These are phyloP conservation scores for Hedychridium roseum DNA, from an alignment of 2,888 invertebrate genomes.

Conservation along the genomic window DNA sequence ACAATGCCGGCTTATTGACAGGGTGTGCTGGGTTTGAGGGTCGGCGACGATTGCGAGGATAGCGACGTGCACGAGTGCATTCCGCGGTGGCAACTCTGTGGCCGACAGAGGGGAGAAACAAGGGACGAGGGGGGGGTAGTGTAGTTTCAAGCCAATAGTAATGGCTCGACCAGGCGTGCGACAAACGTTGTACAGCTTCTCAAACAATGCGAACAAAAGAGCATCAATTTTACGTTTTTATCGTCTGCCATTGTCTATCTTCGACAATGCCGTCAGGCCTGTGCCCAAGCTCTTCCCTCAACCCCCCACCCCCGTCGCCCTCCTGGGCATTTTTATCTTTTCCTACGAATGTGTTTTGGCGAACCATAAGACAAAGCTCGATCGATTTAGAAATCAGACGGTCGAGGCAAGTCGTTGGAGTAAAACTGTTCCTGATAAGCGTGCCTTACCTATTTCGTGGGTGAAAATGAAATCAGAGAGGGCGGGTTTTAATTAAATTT, in stretches of 20 bases:
- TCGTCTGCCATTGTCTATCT: slow-evolving; percentile 59
- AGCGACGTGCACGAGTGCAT: slow-evolving; percentile 24
- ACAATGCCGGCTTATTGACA: slow-evolving; percentile 51
- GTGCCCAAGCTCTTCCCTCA: slow-evolving; percentile 22
- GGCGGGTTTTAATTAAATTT: too few species aligned
- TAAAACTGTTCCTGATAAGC: too few species aligned
- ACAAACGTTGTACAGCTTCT: slow-evolving; percentile 58
- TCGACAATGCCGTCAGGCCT: slow-evolving; percentile 51
- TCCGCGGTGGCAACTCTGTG: slow-evolving; percentile 7
- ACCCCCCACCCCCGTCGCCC: too few species aligned
- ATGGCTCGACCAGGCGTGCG: slow-evolving; percentile 55
- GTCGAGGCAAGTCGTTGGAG: too few species aligned
- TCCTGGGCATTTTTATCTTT: too few species aligned
- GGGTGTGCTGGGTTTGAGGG: slow-evolving; percentile 28
- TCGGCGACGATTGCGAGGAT: slow-evolving; percentile 20
- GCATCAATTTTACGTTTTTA: slow-evolving; percentile 63
- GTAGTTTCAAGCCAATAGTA: slow-evolving; percentile 53
- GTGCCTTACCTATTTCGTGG: too few species aligned
- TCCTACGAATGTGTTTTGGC: too few species aligned
- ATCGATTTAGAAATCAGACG: too few species aligned
- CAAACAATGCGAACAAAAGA: slow-evolving; percentile 61
- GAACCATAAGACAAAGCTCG: too few species aligned
- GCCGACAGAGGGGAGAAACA: slow-evolving; percentile 8
- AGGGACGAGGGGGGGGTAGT: slow-evolving; percentile 29
- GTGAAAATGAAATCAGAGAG: too few species aligned